A percentile compares a stretch with the other conserved stretches of the same genome.
These are phyloP conservation scores for Callyntrura guangdongensis DNA, from an alignment of 2,888 invertebrate genomes.

Conservation along the genomic window DNA sequence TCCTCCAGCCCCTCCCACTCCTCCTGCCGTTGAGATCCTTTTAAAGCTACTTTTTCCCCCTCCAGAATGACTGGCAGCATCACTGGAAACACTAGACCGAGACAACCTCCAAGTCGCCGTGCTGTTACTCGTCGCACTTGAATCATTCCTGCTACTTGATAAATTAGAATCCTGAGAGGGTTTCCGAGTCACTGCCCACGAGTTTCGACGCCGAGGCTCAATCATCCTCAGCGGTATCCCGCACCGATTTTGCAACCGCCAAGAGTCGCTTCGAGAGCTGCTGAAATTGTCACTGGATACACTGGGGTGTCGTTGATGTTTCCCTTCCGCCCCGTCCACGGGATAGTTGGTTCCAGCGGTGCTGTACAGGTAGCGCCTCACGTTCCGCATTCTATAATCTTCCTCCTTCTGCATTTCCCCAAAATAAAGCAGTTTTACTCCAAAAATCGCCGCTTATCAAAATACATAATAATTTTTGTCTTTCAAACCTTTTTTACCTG, in stretches of 20 bases:
- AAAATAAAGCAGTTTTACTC: not conserved
- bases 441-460: not conserved
- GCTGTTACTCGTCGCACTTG: conserved; percentile 95
- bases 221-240: conserved; percentile 91
- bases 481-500: conserved; percentile 75
- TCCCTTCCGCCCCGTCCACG: conserved; percentile 72
- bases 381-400: conserved; percentile 84
- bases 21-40: conserved; percentile 69
- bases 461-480: not conserved
- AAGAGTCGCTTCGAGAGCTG: conserved; percentile 94
- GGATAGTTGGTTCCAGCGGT: conserved; percentile 81
- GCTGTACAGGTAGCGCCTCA: conserved; percentile 84
- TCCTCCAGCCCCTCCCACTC: conserved; percentile 39
- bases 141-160: conserved; percentile 96
- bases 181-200: conserved; percentile 96
- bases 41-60: conserved; percentile 83
- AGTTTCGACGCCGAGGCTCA: conserved; percentile 92
- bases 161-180: conserved; percentile 97
- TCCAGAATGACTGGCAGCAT: conserved; percentile 85
- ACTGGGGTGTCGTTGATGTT: conserved; percentile 90
- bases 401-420: conserved; percentile 81
- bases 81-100: conserved; percentile 92
- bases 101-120: conserved; percentile 96
- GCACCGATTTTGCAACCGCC: conserved; percentile 90
- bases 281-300: conserved; percentile 95